phyloP scores from a whole-genome alignment of 2,113 vertebrate species.

The Pteropus alecto region DNA sequence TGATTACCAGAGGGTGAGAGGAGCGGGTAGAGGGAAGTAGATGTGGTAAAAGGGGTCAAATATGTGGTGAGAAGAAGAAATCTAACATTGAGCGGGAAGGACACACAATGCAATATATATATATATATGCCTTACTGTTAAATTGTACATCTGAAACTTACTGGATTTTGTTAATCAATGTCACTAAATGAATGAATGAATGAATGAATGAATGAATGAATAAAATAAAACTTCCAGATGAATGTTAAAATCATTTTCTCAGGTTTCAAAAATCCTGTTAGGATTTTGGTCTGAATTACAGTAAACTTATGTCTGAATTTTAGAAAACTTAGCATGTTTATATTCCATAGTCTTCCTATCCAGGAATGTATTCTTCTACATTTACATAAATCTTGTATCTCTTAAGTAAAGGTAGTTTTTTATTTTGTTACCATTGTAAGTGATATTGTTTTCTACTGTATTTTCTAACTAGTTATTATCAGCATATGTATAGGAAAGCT shows the following conservation, averaged over 20 bases:
- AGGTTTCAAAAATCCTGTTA: slow-evolving; percentile 41
- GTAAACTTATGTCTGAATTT: slow-evolving; percentile 51
- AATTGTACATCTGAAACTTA: too few relatives aligned
- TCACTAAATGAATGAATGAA: too few relatives aligned
- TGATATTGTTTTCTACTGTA: not conserved
- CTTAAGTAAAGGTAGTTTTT: not conserved
- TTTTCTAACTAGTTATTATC: not conserved
- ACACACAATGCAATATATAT: too few relatives aligned
- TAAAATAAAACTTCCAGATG: slow-evolving; percentile 53
- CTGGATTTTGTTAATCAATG: too few relatives aligned
- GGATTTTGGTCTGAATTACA: slow-evolving; percentile 48
- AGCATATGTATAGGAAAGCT: not conserved
- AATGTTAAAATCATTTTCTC: slow-evolving; percentile 59
- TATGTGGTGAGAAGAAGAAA: too few relatives aligned
- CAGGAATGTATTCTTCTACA: slow-evolving; percentile 59
- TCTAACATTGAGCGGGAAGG: too few relatives aligned
- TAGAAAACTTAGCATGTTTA: slow-evolving; percentile 33
- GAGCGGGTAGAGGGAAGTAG: too few relatives aligned
- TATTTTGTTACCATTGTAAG: not conserved
- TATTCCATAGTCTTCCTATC: slow-evolving; percentile 48
- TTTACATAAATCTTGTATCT: slow-evolving; percentile 42
- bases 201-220: too few relatives aligned
- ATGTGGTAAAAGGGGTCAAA: too few relatives aligned
- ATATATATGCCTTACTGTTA: too few relatives aligned
- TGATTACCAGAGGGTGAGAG: too few relatives aligned